Percentiles rank a stretch among this genome's conserved stretches.
phyloP scores from a whole-genome alignment of 2,888 invertebrate species.

The Acronicta leporina region DNA sequence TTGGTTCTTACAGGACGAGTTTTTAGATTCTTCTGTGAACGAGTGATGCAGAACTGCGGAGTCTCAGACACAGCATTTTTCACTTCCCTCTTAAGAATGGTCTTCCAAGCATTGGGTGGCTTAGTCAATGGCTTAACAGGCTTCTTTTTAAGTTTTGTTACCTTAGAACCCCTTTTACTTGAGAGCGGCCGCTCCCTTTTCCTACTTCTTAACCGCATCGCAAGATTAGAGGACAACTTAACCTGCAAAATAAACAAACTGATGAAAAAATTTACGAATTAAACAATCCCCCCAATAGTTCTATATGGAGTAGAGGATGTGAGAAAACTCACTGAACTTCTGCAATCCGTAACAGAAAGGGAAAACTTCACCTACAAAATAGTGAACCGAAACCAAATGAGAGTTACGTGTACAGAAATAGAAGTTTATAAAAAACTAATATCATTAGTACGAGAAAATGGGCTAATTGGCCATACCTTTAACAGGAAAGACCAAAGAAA shows the following conservation, averaged over 20 bases:
- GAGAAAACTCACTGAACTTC: no score
- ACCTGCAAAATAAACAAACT: slow-evolving; percentile 66
- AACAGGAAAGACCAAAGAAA: no score
- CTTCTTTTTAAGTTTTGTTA: slow-evolving; percentile 73
- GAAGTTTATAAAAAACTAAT: no score
- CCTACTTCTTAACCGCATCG: slow-evolving; percentile 92
- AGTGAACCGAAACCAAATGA: no score
- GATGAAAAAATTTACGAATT: no score
- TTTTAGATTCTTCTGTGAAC: slow-evolving; percentile 79
- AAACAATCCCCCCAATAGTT: no score
- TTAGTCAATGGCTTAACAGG: slow-evolving; percentile 67
- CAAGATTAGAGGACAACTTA: slow-evolving; percentile 72
- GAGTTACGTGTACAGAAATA: no score
- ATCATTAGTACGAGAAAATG: no score
- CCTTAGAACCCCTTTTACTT: slow-evolving; percentile 73
- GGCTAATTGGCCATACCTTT: no score
- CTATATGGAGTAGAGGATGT: no score
- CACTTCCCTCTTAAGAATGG: slow-evolving; percentile 72
- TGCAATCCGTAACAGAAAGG: no score
- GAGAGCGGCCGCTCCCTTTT: slow-evolving; percentile 90
- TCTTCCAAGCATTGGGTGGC: slow-evolving; percentile 77
- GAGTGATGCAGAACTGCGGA: slow-evolving; percentile 73
- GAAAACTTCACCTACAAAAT: no score
- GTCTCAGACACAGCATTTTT: slow-evolving; percentile 77
- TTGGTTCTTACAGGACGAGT: slow-evolving; percentile 78